Percentiles rank a stretch among this genome's conserved stretches.
These are phyloP conservation scores for Collichthys lucidus DNA, from an alignment of 2,113 vertebrate species.

Conservation along the genomic window DNA sequence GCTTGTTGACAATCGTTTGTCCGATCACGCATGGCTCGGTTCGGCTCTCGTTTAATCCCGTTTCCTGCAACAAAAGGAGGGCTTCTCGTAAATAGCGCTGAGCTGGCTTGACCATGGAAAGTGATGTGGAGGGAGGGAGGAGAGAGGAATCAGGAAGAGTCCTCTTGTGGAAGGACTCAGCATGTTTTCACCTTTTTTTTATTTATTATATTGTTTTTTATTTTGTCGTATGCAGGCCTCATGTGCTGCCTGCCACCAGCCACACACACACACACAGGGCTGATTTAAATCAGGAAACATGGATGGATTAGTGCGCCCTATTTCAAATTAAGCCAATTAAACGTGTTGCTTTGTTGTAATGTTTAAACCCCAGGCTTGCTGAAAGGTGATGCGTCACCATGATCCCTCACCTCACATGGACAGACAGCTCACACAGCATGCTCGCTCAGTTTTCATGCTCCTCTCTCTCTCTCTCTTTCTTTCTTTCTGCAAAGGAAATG, in stretches of 20 bases:
- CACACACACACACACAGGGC: neutral
- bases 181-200: constrained; percentile 29
- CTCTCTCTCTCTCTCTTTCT: neutral
- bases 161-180: constrained; percentile 28
- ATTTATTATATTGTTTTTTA: neutral
- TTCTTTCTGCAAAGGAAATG: constrained; percentile 18
- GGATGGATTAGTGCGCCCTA: constrained; percentile 74
- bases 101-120: constrained; percentile 67
- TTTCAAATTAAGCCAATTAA: constrained; percentile 74
- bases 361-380: constrained; percentile 57
- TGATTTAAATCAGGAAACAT: constrained; percentile 58
- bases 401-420: constrained; percentile 54
- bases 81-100: constrained; percentile 81
- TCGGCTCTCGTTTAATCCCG: constrained; percentile 80
- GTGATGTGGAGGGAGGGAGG: constrained; percentile 25
- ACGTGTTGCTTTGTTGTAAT: constrained; percentile 59
- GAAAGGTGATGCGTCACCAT: constrained; percentile 72
- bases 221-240: constrained; percentile 42
- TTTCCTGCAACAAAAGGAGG: constrained; percentile 82
- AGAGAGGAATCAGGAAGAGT: constrained; percentile 38
- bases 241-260: neutral
- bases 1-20: constrained; percentile 60
- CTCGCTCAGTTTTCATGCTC: neutral
- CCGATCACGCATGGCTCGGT: constrained; percentile 37
- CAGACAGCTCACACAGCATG: constrained; percentile 19